These are phyloP conservation scores for Calliphora vicina DNA, from an alignment of 1,140 invertebrate species.

Conservation along the genomic window DNA sequence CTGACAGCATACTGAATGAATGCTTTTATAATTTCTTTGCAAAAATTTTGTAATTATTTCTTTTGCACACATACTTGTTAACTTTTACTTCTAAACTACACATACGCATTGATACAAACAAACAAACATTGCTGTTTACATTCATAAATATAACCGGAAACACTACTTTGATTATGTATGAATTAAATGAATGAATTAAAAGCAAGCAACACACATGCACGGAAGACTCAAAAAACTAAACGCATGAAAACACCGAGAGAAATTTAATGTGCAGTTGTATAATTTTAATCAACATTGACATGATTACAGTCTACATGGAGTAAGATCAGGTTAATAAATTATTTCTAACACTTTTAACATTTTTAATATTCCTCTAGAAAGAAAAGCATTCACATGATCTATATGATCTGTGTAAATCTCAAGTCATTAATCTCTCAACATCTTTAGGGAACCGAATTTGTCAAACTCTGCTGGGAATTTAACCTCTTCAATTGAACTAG, in stretches of 20 bases:
- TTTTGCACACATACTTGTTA: neutral
- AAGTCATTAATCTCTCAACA: too few species aligned
- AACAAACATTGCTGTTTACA: neutral
- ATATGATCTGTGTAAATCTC: too few species aligned
- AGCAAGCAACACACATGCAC: neutral
- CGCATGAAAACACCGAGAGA: neutral
- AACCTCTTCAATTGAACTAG: too few species aligned
- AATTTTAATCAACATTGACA: too few species aligned
- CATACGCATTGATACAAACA: neutral
- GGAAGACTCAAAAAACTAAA: neutral
- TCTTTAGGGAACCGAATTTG: too few species aligned
- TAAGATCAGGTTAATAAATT: too few species aligned
- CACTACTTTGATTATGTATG: conserved; percentile 10
- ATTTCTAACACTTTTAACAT: too few species aligned
- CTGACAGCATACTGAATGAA: neutral
- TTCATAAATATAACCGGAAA: neutral
- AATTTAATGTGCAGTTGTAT: neutral
- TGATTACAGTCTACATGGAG: too few species aligned
- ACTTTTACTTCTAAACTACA: neutral
- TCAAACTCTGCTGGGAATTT: too few species aligned
- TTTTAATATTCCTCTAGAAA: too few species aligned
- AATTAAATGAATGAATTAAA: neutral
- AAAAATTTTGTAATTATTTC: neutral
- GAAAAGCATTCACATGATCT: too few species aligned
- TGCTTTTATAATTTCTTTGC: neutral